Conservation (phyloP, 2,888 invertebrate species). For the Lymantria monacha region DNA sequence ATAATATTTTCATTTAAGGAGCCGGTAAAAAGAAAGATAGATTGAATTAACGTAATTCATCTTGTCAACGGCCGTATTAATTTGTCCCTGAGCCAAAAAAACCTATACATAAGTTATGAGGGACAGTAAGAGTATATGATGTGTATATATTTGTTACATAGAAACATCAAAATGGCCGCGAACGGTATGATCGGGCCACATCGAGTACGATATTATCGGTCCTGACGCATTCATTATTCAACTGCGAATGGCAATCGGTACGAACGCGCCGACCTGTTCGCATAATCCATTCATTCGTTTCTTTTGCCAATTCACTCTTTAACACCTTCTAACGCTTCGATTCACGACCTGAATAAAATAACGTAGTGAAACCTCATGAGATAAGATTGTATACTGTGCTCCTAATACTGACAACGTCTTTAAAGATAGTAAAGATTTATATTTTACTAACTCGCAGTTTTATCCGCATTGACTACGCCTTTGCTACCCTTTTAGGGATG, state of each 20-base stretch:
- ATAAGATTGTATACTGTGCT: slow-evolving; percentile 53
- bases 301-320: slow-evolving; percentile 75
- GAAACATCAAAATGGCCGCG: background rate
- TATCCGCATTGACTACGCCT: background rate
- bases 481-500: no score
- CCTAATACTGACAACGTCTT: slow-evolving; percentile 43
- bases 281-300: slow-evolving; percentile 72
- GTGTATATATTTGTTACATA: no score
- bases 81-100: no score
- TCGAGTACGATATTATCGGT: slow-evolving; percentile 41
- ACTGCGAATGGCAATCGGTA: slow-evolving; percentile 50
- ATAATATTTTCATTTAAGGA: no score
- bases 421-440: slow-evolving; percentile 16
- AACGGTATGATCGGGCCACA: slow-evolving; percentile 25
- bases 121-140: no score
- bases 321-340: slow-evolving; percentile 74
- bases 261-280: slow-evolving; percentile 53
- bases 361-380: slow-evolving; percentile 56
- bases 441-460: background rate
- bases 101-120: no score
- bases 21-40: no score
- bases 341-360: slow-evolving; percentile 75
- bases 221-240: slow-evolving; percentile 66
- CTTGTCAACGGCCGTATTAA: no score
- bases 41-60: no score